These are phyloP conservation scores for Merodon equestris DNA, from an alignment of 2,888 invertebrate genomes.

Conservation along the genomic window DNA sequence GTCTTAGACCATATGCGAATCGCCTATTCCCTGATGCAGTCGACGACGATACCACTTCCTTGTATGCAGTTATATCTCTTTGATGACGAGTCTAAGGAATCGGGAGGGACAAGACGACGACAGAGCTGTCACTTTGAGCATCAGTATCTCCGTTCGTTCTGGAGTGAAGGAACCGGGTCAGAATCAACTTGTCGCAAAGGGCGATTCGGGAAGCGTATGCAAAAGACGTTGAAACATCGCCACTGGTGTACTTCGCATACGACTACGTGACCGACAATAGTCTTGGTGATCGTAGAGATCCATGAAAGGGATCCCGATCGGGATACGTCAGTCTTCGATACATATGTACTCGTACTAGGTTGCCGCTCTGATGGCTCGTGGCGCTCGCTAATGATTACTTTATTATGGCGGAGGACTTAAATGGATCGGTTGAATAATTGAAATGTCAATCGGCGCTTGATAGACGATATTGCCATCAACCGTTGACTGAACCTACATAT, in stretches of 20 bases:
- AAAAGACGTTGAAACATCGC: too few relatives aligned
- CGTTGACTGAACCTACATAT: conserved; percentile 68
- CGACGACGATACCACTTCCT: conserved; percentile 43
- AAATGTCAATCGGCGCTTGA: conserved; percentile 67
- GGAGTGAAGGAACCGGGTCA: conserved; percentile 52
- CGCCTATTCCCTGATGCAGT: not conserved
- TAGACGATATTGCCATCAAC: conserved; percentile 66
- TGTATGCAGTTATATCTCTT: conserved; percentile 46
- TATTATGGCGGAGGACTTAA: conserved; percentile 64
- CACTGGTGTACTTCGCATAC: too few relatives aligned
- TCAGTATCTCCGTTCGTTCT: conserved; percentile 7
- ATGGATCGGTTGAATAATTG: conserved; percentile 67
- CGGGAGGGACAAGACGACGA: conserved; percentile 15
- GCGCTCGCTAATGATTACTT: conserved; percentile 53
- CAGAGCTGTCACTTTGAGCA: conserved; percentile 51
- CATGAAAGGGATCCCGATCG: too few relatives aligned
- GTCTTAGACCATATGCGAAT: conserved; percentile 11
- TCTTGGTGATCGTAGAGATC: too few relatives aligned
- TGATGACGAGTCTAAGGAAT: too few relatives aligned
- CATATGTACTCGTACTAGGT: too few relatives aligned
- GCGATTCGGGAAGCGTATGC: too few relatives aligned
- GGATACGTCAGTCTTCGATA: too few relatives aligned
- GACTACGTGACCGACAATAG: too few relatives aligned
- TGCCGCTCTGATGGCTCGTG: conserved; percentile 4
- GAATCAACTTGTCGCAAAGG: conserved; percentile 35